Evolutionary conservation across 2,797 vertebrate species (phyloP).

Genomic region (Coilia nasus): DNA sequence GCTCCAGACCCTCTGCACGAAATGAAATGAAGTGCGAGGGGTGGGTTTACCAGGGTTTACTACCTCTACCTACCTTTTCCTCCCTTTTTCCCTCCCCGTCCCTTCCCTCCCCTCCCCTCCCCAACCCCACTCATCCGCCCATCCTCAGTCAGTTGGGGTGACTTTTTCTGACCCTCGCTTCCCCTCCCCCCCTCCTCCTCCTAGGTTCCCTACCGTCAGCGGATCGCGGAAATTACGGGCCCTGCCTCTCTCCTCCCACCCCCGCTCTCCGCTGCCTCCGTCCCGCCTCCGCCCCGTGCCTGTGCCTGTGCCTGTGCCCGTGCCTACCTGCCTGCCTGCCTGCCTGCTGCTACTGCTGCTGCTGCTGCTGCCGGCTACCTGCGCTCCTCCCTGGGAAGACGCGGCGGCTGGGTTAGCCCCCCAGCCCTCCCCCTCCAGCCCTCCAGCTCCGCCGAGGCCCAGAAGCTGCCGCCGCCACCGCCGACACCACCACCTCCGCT

Average conservation of each 20-base stretch:
- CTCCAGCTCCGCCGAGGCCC: constrained; percentile 52
- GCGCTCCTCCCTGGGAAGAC: constrained; percentile 34
- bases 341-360: no score
- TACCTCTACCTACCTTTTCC: background rate
- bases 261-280: constrained; percentile 27
- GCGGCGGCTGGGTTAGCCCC: no score
- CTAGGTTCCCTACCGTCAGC: background rate
- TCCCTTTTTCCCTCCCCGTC: background rate
- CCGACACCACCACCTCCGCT: no score
- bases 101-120: background rate
- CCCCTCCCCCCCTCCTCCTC: background rate
- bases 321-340: no score
- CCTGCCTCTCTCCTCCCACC: background rate
- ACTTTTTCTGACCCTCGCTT: constrained; percentile 21
- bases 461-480: constrained; percentile 61
- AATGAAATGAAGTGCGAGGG: no score
- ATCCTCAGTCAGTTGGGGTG: background rate
- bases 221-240: background rate
- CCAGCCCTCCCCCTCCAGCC: constrained; percentile 42
- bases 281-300: constrained; percentile 36
- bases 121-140: background rate
- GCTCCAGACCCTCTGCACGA: no score
- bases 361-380: background rate
- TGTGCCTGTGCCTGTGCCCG: no score
- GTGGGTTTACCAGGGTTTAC: no score